Conservation (phyloP, 2,888 invertebrate genomes). For the Drosophila conformis region DNA sequence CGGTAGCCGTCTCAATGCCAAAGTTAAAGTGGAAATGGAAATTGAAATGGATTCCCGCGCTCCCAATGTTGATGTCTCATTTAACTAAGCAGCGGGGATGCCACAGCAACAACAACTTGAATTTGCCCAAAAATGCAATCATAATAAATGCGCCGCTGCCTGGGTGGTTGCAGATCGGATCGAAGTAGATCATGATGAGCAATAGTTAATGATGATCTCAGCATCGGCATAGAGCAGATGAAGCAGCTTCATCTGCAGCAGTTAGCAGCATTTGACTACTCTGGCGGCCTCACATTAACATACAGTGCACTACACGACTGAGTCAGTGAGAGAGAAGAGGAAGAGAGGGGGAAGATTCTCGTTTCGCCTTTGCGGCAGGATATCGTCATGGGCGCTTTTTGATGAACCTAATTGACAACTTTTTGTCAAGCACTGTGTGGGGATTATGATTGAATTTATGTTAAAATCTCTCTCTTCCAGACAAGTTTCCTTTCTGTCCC, state of each 20-base stretch:
- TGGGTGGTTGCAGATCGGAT: slow-evolving; percentile 62
- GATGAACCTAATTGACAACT: slow-evolving; percentile 82
- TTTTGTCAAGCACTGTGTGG: slow-evolving; percentile 80
- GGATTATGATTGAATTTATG: slow-evolving; percentile 83
- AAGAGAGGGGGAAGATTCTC: not conserved
- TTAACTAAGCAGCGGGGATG: slow-evolving; percentile 74
- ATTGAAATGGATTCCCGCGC: slow-evolving; percentile 22
- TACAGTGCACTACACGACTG: slow-evolving; percentile 33
- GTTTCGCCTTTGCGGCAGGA: slow-evolving; percentile 9
- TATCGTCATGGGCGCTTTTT: slow-evolving; percentile 52
- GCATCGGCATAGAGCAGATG: slow-evolving; percentile 38
- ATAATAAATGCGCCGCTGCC: slow-evolving; percentile 74
- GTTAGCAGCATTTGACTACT: slow-evolving; percentile 60
- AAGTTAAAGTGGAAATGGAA: slow-evolving; percentile 32
- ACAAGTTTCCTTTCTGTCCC: slow-evolving; percentile 18
- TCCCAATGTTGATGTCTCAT: slow-evolving; percentile 72
- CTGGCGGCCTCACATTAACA: slow-evolving; percentile 67
- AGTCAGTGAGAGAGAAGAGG: not conserved
- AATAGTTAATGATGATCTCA: slow-evolving; percentile 17
- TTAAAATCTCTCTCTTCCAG: slow-evolving; percentile 53
- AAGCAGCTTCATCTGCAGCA: slow-evolving; percentile 1
- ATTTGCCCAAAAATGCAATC: slow-evolving; percentile 75
- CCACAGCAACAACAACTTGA: slow-evolving; percentile 31
- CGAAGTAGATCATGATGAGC: slow-evolving; percentile 25
- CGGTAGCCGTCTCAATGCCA: slow-evolving; percentile 52